These are phyloP conservation scores for Hafferia zeledoni DNA, from an alignment of 2,797 vertebrate species.

Conservation along the genomic window DNA sequence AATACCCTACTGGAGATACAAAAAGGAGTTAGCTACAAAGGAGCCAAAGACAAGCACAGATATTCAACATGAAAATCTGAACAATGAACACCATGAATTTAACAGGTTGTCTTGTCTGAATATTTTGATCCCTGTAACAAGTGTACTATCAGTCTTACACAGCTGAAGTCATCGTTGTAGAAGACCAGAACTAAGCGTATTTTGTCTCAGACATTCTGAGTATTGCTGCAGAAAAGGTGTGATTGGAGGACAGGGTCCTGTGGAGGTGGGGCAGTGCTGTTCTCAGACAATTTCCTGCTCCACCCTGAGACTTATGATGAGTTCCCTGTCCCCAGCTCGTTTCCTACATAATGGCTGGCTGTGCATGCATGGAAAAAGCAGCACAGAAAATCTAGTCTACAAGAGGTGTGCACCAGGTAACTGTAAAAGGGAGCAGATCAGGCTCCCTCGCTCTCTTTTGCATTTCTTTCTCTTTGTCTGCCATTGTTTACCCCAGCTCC, in stretches of 20 bases:
- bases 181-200: not conserved
- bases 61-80: not conserved
- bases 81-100: not conserved
- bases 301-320: too few relatives aligned
- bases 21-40: not conserved
- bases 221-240: not conserved
- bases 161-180: not conserved
- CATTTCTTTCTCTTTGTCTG: not conserved
- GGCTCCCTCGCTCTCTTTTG: fast-evolving
- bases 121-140: not conserved
- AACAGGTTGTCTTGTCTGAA: not conserved
- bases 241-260: too few relatives aligned
- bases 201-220: not conserved
- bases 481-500: not conserved
- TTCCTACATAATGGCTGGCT: not conserved
- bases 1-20: not conserved
- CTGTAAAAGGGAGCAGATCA: not conserved
- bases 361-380: not conserved
- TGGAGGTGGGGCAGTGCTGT: fast-evolving
- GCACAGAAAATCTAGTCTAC: not conserved
- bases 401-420: not conserved
- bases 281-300: not conserved
- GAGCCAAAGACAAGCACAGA: fast-evolving
- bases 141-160: not conserved
- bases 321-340: fast-evolving